Base-by-base conservation (phyloP, 2,797 vertebrate species). In the Halcyon smyrnensis region DNA sequence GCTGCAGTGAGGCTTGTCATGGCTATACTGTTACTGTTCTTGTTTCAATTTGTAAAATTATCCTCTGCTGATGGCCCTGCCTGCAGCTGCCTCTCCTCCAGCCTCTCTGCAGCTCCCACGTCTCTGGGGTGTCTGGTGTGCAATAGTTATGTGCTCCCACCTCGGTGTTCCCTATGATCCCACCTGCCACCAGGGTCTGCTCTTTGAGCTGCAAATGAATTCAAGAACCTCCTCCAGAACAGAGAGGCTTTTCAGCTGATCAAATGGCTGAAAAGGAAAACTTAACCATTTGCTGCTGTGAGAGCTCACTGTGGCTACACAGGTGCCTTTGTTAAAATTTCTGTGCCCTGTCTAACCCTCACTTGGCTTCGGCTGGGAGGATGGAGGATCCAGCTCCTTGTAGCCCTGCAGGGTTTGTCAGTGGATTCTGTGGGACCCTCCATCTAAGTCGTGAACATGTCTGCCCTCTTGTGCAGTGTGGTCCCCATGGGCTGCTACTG, bases 241-340 rank as follows among this genome's bases (percentile, higher is more conserved):
- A 77, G 73, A 82, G 90, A 71, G 2, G 3, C 21, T 84, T 85
- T 50, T 71, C 68, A 79, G 39, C 50, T 59, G 60, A 67, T 94
- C 39, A 91, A 78, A 82, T 48, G 32, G 2, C 54, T 57, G 51
- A 28, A 89, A 84, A 86, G 32, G 45, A 83, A 90, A 68, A 63
- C 21, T 28, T 25, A 75, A 45, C 11, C 27, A 7, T 77, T 54
- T 53, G 37, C 28, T 64, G 17, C 19, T 59, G 4, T 6, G 10
- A 57, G 54, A 77, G n/a, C 14, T 71, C 5, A 1, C 15, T 43
- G 34, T 0, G 1, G 23, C 15, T 56, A 17, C 0, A 2, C 1
- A 4, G 8, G 32, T 63, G 34, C 5, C 51, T 91, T 71, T 50
- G 10, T 51, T 80, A 83, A 94, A 54, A 34, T 84, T 36, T 75